Percentiles rank a stretch among this genome's conserved stretches.
These are phyloP conservation scores for Chaetogeoica ovagalla DNA, from an alignment of 2,888 invertebrate genomes.

Conservation along the genomic window DNA sequence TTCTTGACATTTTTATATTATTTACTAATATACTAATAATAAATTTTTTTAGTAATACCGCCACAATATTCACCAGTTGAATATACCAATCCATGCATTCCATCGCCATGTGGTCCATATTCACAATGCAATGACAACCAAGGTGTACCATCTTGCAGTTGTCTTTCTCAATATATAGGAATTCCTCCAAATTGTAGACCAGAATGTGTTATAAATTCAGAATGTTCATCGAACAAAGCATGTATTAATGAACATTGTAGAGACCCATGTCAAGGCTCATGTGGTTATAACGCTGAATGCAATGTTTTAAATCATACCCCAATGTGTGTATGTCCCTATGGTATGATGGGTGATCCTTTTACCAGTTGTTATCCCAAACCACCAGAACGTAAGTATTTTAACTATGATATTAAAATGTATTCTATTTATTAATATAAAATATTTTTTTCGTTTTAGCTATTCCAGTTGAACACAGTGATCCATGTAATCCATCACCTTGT, in stretches of 20 bases:
- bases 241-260: conserved; percentile 62
- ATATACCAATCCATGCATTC: conserved; percentile 68
- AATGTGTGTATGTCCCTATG: conserved; percentile 73
- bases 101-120: conserved; percentile 76
- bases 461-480: conserved; percentile 63
- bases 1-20: neutral
- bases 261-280: conserved; percentile 66
- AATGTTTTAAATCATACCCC: conserved; percentile 77
- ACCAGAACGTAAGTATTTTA: conserved; percentile 59
- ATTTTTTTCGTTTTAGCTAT: conserved; percentile 55
- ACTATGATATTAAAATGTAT: conserved; percentile 33
- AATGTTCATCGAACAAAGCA: conserved; percentile 62
- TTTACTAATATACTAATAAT: neutral
- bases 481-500: conserved; percentile 65
- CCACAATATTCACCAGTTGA: conserved; percentile 58
- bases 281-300: conserved; percentile 75
- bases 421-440: neutral
- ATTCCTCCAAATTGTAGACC: conserved; percentile 64
- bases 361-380: conserved; percentile 67
- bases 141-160: conserved; percentile 71
- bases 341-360: conserved; percentile 77
- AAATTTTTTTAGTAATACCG: conserved; percentile 56
- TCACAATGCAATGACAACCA: conserved; percentile 68
- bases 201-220: conserved; percentile 61
- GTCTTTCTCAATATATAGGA: conserved; percentile 70